phyloP scores from a whole-genome alignment of 2,113 vertebrate species.

The Dryoscopus gambensis region DNA sequence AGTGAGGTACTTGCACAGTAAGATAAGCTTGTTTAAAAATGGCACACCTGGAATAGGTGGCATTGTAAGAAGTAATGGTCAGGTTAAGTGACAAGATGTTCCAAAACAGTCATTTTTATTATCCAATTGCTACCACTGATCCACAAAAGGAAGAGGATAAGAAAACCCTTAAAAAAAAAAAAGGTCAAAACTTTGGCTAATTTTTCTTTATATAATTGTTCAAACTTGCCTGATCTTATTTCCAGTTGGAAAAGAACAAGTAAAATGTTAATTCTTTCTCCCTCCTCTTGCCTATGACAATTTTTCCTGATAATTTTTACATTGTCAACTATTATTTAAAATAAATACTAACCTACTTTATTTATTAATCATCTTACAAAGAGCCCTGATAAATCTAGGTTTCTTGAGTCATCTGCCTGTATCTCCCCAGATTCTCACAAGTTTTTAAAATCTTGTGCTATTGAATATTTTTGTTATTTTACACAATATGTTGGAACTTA shows the following conservation, averaged over 20 bases:
- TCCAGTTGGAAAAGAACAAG: not conserved
- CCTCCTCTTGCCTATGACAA: not conserved
- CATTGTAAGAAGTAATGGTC: not conserved
- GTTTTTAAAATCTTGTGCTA: not conserved
- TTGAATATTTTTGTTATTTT: not conserved
- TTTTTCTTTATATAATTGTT: not conserved
- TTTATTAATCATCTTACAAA: not conserved
- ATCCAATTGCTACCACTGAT: not conserved
- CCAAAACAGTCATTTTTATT: not conserved
- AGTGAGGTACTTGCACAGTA: not conserved
- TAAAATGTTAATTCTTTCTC: not conserved
- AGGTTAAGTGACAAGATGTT: not conserved
- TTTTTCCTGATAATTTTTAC: not conserved
- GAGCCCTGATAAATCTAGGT: not conserved
- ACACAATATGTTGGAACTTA: not conserved
- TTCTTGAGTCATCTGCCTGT: not conserved
- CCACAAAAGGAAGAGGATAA: not conserved
- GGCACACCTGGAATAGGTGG: not conserved
- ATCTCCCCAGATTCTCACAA: accelerated
- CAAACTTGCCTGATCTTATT: not conserved
- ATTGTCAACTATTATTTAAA: not conserved
- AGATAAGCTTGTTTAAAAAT: not conserved
- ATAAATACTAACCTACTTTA: not conserved
- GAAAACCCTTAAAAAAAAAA: not conserved
- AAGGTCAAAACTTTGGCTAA: not conserved